Evolutionary conservation across 2,888 invertebrate genomes (phyloP).

Genomic region (Seira sanloemensis): DNA sequence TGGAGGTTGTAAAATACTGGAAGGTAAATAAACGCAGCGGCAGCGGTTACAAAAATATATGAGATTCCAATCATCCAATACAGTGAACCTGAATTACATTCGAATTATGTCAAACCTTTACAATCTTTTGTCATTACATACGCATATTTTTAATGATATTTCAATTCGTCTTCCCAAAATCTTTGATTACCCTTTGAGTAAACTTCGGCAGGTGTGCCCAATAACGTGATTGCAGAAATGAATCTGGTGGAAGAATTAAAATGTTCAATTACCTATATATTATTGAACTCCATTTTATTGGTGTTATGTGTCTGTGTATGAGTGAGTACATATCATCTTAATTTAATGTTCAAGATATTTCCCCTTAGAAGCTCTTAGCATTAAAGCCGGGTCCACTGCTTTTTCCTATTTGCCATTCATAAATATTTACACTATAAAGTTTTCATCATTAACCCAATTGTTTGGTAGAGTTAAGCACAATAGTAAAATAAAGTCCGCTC

Average conservation of each 20-base stretch:
- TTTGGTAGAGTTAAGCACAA: too few species aligned
- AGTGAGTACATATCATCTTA: too few species aligned
- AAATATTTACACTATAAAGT: not conserved
- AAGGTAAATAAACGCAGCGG: constrained; percentile 72
- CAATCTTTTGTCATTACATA: not conserved
- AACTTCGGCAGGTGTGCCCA: constrained; percentile 87
- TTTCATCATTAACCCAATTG: not conserved
- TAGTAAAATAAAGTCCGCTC: too few species aligned
- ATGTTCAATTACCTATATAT: too few species aligned
- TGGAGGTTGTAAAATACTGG: constrained; percentile 74
- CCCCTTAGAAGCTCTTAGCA: not conserved
- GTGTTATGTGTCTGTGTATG: too few species aligned
- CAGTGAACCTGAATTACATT: constrained; percentile 89
- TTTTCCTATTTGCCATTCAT: not conserved
- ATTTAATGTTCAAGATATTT: too few species aligned
- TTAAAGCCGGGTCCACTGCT: too few species aligned
- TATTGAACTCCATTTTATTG: too few species aligned
- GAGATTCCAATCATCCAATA: constrained; percentile 80
- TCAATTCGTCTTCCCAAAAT: not conserved
- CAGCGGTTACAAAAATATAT: constrained; percentile 53
- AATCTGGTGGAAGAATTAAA: too few species aligned
- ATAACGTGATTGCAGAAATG: constrained; percentile 91
- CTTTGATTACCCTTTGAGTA: constrained; percentile 47
- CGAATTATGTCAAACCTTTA: not conserved
- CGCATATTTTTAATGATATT: not conserved